Evolutionary conservation across 2,797 vertebrate genomes (phyloP).

Genomic region (Sebastes itinus): DNA sequence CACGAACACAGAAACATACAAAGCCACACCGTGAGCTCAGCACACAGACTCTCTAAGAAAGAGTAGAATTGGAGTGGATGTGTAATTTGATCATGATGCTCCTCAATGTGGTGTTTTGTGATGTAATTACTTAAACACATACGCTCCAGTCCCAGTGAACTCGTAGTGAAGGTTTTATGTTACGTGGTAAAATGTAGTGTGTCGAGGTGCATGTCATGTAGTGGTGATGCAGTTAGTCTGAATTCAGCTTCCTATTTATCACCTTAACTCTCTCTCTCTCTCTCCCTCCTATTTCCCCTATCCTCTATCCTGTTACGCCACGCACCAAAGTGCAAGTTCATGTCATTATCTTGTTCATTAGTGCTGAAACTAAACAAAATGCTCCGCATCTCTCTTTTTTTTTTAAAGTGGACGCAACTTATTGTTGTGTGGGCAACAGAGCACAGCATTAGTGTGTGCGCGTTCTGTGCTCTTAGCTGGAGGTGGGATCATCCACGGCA

Average conservation of each 20-base stretch:
- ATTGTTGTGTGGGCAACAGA: conserved; percentile 48
- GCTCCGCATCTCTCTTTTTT: neutral
- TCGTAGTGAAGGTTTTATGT: neutral
- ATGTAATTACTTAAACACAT: neutral
- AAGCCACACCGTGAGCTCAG: neutral
- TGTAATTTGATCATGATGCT: conserved; percentile 1
- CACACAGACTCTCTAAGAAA: neutral
- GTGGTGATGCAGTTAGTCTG: neutral
- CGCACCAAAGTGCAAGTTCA: neutral
- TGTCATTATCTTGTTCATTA: neutral
- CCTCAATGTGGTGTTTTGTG: neutral
- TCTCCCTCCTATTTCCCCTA: neutral
- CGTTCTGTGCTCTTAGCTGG: conserved; percentile 34
- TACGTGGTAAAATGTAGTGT: neutral
- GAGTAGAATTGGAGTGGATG: neutral
- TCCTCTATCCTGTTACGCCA: neutral
- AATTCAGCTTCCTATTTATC: neutral
- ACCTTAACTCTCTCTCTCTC: neutral
- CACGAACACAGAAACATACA: neutral
- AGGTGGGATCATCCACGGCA: conserved; percentile 52
- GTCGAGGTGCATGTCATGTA: neutral
- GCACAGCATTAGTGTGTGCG: conserved; percentile 22
- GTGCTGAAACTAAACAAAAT: conserved; percentile 23
- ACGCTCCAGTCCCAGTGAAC: neutral
- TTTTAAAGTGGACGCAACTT: conserved; percentile 23